Conservation (phyloP, 2,113 vertebrate species). For the Tenebrosternarchus preto region DNA sequence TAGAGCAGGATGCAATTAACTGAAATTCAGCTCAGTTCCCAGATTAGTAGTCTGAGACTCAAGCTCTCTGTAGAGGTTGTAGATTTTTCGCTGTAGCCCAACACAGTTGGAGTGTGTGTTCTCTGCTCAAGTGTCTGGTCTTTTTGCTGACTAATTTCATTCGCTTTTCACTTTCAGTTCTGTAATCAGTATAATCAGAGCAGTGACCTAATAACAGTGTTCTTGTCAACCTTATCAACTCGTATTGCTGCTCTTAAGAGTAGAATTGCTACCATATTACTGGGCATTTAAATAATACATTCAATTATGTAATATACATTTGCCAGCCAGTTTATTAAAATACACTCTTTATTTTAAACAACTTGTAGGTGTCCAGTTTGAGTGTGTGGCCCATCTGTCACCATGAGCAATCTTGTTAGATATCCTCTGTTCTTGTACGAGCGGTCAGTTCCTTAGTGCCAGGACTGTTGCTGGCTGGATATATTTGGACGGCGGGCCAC, state of each 20-base stretch:
- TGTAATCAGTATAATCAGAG: background rate
- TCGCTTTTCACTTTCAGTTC: background rate
- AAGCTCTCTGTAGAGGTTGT: background rate
- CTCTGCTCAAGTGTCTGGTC: background rate
- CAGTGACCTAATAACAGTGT: background rate
- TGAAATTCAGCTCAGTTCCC: background rate
- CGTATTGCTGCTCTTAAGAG: background rate
- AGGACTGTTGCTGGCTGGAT: too few species aligned
- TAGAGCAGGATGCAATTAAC: background rate
- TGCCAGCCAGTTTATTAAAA: too few species aligned
- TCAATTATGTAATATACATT: background rate
- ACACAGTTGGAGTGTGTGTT: background rate
- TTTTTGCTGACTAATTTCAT: background rate
- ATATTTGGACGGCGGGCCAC: too few species aligned
- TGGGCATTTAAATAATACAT: conserved; percentile 1
- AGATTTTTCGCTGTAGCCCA: background rate
- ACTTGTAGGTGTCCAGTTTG: too few species aligned
- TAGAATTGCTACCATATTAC: background rate
- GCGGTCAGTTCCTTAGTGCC: too few species aligned
- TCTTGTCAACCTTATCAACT: conserved; percentile 4
- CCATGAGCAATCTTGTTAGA: too few species aligned
- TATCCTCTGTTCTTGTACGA: too few species aligned
- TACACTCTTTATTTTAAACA: too few species aligned
- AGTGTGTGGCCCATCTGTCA: too few species aligned
- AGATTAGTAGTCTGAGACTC: background rate